Evolutionary conservation across 2,888 invertebrate genomes (phyloP).

Genomic region (Biston betularia): DNA sequence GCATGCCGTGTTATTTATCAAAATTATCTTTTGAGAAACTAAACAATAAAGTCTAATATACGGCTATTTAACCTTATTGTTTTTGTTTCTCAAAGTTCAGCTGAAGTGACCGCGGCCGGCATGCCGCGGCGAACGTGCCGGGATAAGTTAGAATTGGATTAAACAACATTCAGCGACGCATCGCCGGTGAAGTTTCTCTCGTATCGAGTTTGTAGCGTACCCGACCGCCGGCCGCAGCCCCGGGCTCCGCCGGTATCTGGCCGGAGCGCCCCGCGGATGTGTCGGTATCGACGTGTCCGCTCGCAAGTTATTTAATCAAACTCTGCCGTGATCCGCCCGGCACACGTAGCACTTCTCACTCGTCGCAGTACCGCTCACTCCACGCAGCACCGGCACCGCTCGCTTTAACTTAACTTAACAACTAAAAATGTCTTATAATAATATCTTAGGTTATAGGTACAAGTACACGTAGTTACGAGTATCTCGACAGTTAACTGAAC

Average conservation of each 20-base stretch:
- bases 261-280: neutral
- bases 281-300: slow-evolving; percentile 8
- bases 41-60: no score
- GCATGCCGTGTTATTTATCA: no score
- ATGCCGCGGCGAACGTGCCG: neutral
- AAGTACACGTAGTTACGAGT: no score
- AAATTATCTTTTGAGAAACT: no score
- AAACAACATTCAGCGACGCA: neutral
- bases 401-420: no score
- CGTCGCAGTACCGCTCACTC: neutral
- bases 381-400: no score
- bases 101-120: no score
- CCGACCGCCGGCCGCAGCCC: neutral
- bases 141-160: neutral
- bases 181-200: neutral
- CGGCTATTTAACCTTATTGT: no score
- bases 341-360: neutral
- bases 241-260: neutral
- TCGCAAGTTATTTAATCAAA: slow-evolving; percentile 24
- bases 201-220: neutral
- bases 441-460: no score
- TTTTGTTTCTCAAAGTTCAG: no score
- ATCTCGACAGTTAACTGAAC: no score
- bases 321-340: slow-evolving; percentile 5
- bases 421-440: no score